Evolutionary conservation across 2,888 invertebrate genomes (phyloP), one percentile per base, ranked within the genome.

Genomic region (Nycteola revayana): DNA sequence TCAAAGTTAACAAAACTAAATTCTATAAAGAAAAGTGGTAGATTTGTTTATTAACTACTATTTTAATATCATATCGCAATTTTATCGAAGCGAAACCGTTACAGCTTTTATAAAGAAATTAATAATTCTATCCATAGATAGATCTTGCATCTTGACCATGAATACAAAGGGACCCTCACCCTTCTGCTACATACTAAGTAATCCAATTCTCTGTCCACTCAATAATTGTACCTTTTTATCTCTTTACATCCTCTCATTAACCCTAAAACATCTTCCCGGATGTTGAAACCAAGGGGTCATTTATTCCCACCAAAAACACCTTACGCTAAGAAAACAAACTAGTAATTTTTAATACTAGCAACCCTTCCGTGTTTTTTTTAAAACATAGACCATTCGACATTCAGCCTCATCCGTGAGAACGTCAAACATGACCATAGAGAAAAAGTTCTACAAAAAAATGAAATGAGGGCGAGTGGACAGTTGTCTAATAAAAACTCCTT

Each of bases 341-440:
- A 77, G 75, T 82, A 78, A 78, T 80, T 85, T 70, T 82, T 59
- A 75, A 75, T 77, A 72, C 77, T 71, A 70, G 66, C 72, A 87
- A 85, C 86, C 86, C 86, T 87, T 87, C 86, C 85, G 82, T 64
- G 73, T 81, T 86, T 86, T 84, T 83, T 60, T 53, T 46, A 54
- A 60, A 66, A 49, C 54, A 60, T 58, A 59, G 14, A 14, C 43
- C 54, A 67, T 80, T 78, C 80, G 14, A 5, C 78, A 80, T 83
- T 79, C 76, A 82, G 69, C 66, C 75, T 83, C 81, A 78, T 81
- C 83, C 86, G 86, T 87, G 86, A 85, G 86, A 87, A 87, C 78
- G 46, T 75, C 76, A 85, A 85, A 86, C 64, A 86, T 65, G 68
- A 66, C 66, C 75, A 76, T 75, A 78, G 63, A 72, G 65, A 81